These are phyloP conservation scores for Anas georgica DNA, from an alignment of 2,797 vertebrate species.

Conservation along the genomic window DNA sequence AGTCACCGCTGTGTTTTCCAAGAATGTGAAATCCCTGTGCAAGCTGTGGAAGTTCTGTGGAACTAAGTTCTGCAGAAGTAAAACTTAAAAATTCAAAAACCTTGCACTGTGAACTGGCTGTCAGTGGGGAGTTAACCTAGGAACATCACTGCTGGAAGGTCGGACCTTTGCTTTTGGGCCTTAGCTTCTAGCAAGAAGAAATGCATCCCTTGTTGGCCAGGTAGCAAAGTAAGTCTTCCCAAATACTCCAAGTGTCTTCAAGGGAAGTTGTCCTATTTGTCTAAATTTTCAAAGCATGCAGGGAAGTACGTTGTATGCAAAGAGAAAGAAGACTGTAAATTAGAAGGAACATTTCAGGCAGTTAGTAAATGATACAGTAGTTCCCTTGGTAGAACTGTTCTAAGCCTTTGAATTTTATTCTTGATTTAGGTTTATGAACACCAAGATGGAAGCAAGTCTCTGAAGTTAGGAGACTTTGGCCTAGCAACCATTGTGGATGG, in stretches of 20 bases:
- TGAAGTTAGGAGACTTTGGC: constrained; percentile 96
- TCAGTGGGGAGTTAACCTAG: not conserved
- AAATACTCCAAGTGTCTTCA: not conserved
- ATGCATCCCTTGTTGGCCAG: not conserved
- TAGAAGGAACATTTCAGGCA: not conserved
- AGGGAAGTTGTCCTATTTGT: not conserved
- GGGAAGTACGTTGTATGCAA: not conserved
- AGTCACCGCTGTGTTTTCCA: not conserved
- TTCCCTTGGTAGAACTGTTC: not conserved
- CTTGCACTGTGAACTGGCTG: not conserved
- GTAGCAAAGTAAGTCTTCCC: rapidly evolving
- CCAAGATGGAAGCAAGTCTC: constrained; percentile 91
- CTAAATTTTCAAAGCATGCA: not conserved
- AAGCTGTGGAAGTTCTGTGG: not conserved
- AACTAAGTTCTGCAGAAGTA: not conserved
- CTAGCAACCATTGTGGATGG: constrained; percentile 93
- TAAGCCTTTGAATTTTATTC: constrained; percentile 8
- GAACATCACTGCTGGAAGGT: not conserved
- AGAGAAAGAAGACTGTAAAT: not conserved
- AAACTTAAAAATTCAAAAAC: not conserved
- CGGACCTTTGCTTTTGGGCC: not conserved
- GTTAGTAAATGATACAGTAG: not conserved
- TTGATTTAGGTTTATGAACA: constrained; percentile 91
- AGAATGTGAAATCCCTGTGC: not conserved
- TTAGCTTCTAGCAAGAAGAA: not conserved